These are phyloP conservation scores for Nixonia krombeini DNA, from an alignment of 1,140 invertebrate genomes.

Conservation along the genomic window DNA sequence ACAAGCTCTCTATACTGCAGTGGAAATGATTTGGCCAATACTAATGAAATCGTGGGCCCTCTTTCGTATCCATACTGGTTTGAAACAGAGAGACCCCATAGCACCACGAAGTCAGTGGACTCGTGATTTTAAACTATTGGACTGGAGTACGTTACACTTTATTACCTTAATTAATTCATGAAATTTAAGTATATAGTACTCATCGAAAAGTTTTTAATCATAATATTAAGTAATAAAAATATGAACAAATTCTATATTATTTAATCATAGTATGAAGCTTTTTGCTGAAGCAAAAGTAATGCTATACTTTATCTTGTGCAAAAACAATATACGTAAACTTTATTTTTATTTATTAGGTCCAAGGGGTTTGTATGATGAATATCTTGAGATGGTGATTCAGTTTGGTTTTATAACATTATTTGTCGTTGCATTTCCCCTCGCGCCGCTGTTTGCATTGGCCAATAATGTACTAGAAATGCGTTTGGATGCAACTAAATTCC, in stretches of 20 bases:
- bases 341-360: constrained; percentile 74
- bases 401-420: constrained; percentile 94
- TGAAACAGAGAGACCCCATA: constrained; percentile 64
- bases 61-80: constrained; percentile 72
- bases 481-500: constrained; percentile 88
- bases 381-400: constrained; percentile 97
- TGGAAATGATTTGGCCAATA: constrained; percentile 84
- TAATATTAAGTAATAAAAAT: too few relatives aligned
- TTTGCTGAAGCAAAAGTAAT: too few relatives aligned
- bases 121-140: constrained; percentile 90
- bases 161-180: background rate
- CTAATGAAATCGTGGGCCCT: constrained; percentile 83
- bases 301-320: too few relatives aligned
- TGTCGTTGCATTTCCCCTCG: constrained; percentile 90
- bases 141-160: constrained; percentile 79
- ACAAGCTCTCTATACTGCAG: constrained; percentile 92
- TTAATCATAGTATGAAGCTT: too few relatives aligned
- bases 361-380: constrained; percentile 94
- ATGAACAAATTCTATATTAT: too few relatives aligned
- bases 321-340: too few relatives aligned
- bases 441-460: constrained; percentile 88
- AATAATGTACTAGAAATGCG: constrained; percentile 94
- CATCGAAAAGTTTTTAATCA: too few relatives aligned
- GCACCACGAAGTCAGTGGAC: constrained; percentile 81
- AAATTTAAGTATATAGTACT: too few relatives aligned